Evolutionary conservation across 2,888 invertebrate species (phyloP).

Genomic region (Adineta ricciae): DNA sequence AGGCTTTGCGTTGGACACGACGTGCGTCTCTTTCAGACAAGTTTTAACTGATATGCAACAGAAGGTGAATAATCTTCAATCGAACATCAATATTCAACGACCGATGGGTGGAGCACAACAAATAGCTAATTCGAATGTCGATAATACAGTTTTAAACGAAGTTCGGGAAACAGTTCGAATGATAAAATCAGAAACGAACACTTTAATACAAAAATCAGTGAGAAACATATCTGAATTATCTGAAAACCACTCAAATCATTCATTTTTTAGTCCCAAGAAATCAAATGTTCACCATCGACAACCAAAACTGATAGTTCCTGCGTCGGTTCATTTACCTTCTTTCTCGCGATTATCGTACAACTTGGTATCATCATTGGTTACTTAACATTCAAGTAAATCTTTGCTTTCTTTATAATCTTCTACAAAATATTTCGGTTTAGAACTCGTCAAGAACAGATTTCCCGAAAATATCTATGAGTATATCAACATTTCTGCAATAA

Average conservation of each 20-base stretch:
- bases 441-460: not conserved
- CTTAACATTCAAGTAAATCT: not conserved
- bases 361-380: not conserved
- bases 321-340: not conserved
- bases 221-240: not conserved
- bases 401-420: too few relatives aligned
- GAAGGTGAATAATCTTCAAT: not conserved
- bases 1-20: too few relatives aligned
- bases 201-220: not conserved
- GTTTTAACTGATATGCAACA: not conserved
- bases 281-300: not conserved
- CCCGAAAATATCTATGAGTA: not conserved
- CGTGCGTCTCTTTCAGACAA: too few relatives aligned
- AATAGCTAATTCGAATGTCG: not conserved
- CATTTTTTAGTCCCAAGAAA: not conserved
- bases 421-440: not conserved
- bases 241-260: not conserved
- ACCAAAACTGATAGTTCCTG: not conserved
- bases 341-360: not conserved
- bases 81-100: not conserved
- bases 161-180: not conserved
- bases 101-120: not conserved
- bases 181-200: slow-evolving; percentile 2
- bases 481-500: not conserved
- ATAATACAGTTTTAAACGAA: not conserved